Conservation (phyloP, 2,888 invertebrate genomes). For the Maniola hyperantus region DNA sequence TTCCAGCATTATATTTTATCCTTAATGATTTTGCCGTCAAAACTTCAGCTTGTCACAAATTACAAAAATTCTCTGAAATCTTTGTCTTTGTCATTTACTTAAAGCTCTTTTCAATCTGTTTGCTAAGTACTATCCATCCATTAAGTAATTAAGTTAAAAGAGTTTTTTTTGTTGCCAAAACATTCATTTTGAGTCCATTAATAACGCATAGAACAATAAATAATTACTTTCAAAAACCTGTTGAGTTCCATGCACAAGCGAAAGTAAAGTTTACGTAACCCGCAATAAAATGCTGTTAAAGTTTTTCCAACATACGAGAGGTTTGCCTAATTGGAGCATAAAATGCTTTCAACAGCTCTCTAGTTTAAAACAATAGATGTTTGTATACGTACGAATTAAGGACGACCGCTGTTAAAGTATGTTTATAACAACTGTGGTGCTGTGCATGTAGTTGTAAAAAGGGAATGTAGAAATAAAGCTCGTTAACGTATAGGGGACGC, state of each 20-base stretch:
- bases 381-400: conserved; percentile 63
- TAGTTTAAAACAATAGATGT: conserved; percentile 63
- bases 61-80: not conserved
- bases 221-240: conserved; percentile 27
- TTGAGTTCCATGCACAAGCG: conserved; percentile 31
- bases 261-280: conserved; percentile 39
- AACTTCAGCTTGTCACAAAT: conserved; percentile 3
- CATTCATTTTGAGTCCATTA: not conserved
- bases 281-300: conserved; percentile 34
- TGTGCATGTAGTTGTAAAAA: conserved; percentile 32
- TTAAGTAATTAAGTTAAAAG: not conserved
- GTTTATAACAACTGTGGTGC: conserved; percentile 38
- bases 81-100: not conserved
- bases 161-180: not conserved
- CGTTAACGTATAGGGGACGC: conserved; percentile 22
- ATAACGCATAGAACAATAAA: not conserved
- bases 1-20: conserved; percentile 1
- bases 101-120: conserved; percentile 8
- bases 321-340: conserved; percentile 58
- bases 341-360: conserved; percentile 64
- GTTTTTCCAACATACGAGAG: conserved; percentile 46
- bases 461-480: conserved; percentile 37
- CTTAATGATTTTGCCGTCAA: conserved; percentile 13
- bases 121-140: not conserved
- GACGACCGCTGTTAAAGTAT: conserved; percentile 47